These are phyloP conservation scores for Lytechinus pictus DNA, from an alignment of 35 echinoderm and acorn worm species.

Conservation along the genomic window DNA sequence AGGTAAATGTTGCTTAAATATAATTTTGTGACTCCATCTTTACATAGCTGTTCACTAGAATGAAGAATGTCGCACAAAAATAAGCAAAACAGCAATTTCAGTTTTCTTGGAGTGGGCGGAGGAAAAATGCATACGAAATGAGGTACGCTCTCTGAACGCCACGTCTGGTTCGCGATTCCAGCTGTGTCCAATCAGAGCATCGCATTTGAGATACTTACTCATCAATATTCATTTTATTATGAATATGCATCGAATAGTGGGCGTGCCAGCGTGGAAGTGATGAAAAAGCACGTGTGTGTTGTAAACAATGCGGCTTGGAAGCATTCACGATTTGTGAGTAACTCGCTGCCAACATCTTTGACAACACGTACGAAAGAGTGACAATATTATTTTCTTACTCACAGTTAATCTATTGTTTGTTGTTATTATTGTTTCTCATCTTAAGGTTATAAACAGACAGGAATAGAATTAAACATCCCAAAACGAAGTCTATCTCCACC, in stretches of 20 bases:
- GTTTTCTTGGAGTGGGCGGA: neutral
- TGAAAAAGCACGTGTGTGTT: slow-evolving; percentile 35
- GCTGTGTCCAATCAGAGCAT: slow-evolving; percentile 40
- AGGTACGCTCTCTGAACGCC: slow-evolving; percentile 30
- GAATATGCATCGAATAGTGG: slow-evolving; percentile 28
- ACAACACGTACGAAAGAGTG: neutral
- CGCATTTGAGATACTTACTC: neutral
- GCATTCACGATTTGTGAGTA: neutral
- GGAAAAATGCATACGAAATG: slow-evolving; percentile 48
- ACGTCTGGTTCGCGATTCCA: neutral
- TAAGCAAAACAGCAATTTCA: neutral
- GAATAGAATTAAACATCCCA: no score
- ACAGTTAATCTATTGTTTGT: no score
- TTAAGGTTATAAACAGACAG: no score
- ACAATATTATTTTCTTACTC: no score
- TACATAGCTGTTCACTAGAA: neutral
- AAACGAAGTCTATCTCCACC: no score
- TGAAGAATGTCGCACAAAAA: neutral
- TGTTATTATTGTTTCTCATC: no score
- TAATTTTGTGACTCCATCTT: neutral
- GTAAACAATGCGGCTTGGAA: slow-evolving; percentile 16
- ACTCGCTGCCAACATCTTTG: neutral
- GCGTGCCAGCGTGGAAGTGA: slow-evolving; percentile 21
- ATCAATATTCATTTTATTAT: neutral
- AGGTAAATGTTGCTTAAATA: neutral